Conservation (phyloP, 2,797 vertebrate species). For the Pteropus rufus region DNA sequence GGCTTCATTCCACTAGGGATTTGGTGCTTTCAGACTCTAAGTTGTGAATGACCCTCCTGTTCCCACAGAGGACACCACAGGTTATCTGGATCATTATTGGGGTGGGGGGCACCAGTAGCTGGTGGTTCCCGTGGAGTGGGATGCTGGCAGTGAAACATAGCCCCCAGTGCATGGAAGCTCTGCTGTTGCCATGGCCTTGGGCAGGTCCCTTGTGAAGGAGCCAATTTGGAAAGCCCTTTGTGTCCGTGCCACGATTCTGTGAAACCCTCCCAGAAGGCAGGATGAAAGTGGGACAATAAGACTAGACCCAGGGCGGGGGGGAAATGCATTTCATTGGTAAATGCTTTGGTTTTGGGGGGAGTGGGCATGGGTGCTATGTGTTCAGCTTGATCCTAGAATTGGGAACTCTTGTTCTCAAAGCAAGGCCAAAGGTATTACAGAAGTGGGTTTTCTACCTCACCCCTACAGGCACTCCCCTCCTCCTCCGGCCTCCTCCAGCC, state of each 20-base stretch:
- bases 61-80: neutral
- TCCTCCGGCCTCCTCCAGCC: neutral
- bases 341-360: neutral
- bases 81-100: neutral
- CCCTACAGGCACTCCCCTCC: neutral
- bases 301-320: neutral
- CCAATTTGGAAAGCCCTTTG: neutral
- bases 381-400: neutral
- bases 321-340: neutral
- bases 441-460: slow-evolving; percentile 7
- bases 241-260: neutral
- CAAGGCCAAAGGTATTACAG: neutral
- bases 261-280: neutral
- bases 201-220: neutral
- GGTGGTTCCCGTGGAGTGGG: neutral
- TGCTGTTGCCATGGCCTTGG: neutral
- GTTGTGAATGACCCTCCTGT: neutral
- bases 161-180: neutral
- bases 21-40: neutral
- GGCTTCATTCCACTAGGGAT: neutral
- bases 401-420: neutral
- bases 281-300: neutral
- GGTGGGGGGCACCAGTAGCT: neutral
- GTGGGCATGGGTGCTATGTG: neutral
- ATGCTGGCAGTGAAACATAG: neutral